These are phyloP conservation scores for Percopsis transmontana DNA, from an alignment of 2,113 vertebrate species.

Conservation along the genomic window DNA sequence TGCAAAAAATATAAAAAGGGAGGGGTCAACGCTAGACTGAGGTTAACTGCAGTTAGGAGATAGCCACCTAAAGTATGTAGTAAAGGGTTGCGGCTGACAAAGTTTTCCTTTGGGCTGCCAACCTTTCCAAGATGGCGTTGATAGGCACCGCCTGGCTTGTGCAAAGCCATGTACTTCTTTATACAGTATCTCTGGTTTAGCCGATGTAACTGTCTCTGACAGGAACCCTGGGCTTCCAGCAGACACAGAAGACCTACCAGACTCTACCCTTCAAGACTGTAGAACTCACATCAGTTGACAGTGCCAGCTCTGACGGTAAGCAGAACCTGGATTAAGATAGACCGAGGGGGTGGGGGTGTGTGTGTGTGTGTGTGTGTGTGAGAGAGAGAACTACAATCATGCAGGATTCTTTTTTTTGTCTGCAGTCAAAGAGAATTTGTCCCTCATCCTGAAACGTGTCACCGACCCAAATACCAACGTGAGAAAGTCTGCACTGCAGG, in stretches of 20 bases:
- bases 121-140: too few species aligned
- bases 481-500: constrained; percentile 93
- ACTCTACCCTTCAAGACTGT: constrained; percentile 73
- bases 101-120: too few species aligned
- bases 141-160: too few species aligned
- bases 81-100: too few species aligned
- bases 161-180: too few species aligned
- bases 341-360: background rate
- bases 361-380: background rate
- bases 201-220: constrained; percentile 1
- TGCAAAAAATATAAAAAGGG: too few species aligned
- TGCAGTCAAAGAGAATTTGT: constrained; percentile 80
- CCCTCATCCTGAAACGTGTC: constrained; percentile 79
- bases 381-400: too few species aligned
- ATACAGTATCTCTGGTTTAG: background rate
- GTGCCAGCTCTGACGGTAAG: constrained; percentile 70
- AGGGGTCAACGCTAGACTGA: too few species aligned
- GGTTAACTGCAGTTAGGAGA: too few species aligned
- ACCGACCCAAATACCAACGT: constrained; percentile 86
- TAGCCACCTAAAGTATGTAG: too few species aligned
- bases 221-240: constrained; percentile 38
- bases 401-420: background rate
- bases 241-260: constrained; percentile 62
- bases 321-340: background rate
- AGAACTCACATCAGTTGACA: constrained; percentile 55